Base-by-base conservation (phyloP, 2,797 vertebrate genomes). In the Enteromius viviparus region DNA sequence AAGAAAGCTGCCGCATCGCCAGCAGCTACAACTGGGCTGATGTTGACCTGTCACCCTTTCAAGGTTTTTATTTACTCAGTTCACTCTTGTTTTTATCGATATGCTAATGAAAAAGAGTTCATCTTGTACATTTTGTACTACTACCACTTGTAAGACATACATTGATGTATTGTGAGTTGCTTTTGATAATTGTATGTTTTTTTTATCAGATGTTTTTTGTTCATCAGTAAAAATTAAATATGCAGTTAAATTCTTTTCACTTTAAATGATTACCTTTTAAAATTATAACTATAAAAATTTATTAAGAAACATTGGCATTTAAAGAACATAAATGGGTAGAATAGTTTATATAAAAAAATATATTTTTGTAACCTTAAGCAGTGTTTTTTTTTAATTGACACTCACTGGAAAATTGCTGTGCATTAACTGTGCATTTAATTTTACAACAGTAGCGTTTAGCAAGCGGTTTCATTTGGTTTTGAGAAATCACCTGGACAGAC, bases 1-100 rank as follows among this genome's bases (percentile, higher is more conserved):
- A 97, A 93, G 96, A 97, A 94, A 97, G 96, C 94, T 97, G 96
- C 94, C 96, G 97, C 85, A 97, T 97, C 88, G 97, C 97, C 88
- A 97, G 96, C 94, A 97, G 96, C 94, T 96, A 96, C 92, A 97
- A 97, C 93, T 97, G 97, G 97, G 95, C 96, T 79, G 96, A 97
- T 87, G 97, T 97, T 87, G 97, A 97, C 90, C 96, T 97, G 90
- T 97, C 96, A 89, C 97, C 97, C 90, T 97, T 96, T 86, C 96
- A 97, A 96, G 97, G 97, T 97, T 2, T 3, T 74, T n/a, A 0
- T 49, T 26, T 29, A 58, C 23, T 64, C 42, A 21, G 6, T 21
- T 49, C 12, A 29, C 23, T 62, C 8, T 71, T 12, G 9, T 45
- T 82, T 14, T 81, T 64, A 26, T 34, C n/a, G 26, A 55, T 14